A percentile compares a stretch with the other conserved stretches of the same genome.
phyloP scores from a whole-genome alignment of 2,888 invertebrate species.

The Teleiodes luculella region DNA sequence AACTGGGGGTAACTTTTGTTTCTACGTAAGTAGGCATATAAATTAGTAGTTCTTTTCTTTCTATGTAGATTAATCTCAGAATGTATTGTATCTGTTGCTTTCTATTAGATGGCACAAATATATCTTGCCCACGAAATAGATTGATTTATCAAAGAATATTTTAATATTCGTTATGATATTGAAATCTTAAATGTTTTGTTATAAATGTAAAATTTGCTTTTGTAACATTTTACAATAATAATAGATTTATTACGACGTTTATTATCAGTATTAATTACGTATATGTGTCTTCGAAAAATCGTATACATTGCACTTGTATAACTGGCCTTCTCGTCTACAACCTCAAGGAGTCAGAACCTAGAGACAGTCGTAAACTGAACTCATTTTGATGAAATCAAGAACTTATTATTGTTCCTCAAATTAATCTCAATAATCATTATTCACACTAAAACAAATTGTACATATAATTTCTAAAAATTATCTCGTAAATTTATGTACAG shows the following conservation, averaged over 20 bases:
- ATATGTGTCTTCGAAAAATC: constrained; percentile 77
- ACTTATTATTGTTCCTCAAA: constrained; percentile 60
- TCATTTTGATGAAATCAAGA: constrained; percentile 52
- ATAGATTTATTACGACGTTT: constrained; percentile 66
- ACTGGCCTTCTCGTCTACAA: constrained; percentile 72
- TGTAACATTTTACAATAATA: constrained; percentile 70
- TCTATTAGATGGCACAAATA: constrained; percentile 52
- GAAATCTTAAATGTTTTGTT: constrained; percentile 42
- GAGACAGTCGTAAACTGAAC: constrained; percentile 60
- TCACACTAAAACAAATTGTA: constrained; percentile 78
- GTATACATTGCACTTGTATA: constrained; percentile 79
- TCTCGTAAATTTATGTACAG: constrained; percentile 70
- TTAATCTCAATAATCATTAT: constrained; percentile 71
- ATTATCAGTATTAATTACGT: constrained; percentile 75
- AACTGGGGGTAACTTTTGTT: constrained; percentile 72
- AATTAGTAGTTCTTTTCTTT: no score
- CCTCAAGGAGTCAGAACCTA: constrained; percentile 47
- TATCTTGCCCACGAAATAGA: constrained; percentile 49
- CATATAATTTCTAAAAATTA: constrained; percentile 74
- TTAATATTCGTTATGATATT: constrained; percentile 53
- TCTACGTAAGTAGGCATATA: constrained; percentile 62
- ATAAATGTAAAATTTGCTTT: constrained; percentile 65
- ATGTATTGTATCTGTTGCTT: no score
- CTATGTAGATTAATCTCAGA: no score
- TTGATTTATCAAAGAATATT: constrained; percentile 64